Conservation (phyloP, 2,113 vertebrate genomes). For the Mesocricetus auratus region DNA sequence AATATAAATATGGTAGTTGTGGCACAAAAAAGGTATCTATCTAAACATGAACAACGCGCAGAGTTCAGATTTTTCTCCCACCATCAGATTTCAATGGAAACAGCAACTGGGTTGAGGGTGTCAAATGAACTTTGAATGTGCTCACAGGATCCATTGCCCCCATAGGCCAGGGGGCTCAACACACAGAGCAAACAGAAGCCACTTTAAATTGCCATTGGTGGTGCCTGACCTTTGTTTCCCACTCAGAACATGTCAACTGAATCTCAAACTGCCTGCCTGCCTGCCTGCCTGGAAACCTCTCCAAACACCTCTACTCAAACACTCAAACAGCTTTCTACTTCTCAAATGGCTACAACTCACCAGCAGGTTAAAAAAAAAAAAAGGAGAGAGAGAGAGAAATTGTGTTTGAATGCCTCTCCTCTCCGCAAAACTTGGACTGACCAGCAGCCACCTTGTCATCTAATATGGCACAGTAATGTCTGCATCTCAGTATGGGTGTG, state of each 20-base stretch:
- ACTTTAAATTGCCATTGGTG: not conserved
- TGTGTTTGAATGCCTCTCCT: not conserved
- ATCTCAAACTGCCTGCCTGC: not conserved
- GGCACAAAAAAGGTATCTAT: not conserved
- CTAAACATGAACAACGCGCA: not conserved
- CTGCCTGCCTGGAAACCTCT: conserved; percentile 2
- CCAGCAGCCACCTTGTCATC: not conserved
- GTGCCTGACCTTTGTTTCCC: conserved; percentile 35
- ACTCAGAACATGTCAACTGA: not conserved
- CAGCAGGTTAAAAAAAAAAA: conserved; percentile 30
- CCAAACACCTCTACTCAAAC: not conserved
- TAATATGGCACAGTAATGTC: not conserved
- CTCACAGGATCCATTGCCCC: not conserved
- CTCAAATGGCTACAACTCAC: not conserved
- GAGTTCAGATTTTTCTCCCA: conserved; percentile 3
- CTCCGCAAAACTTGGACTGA: not conserved
- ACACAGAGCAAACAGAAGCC: not conserved
- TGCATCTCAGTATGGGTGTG: not conserved
- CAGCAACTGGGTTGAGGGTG: not conserved
- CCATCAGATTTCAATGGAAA: conserved; percentile 38
- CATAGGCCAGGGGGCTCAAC: not conserved
- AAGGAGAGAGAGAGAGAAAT: conserved; percentile 25
- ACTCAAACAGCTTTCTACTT: not conserved
- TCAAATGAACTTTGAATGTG: conserved; percentile 24
- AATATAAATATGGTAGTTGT: conserved; percentile 35